phyloP scores from a whole-genome alignment of 2,888 invertebrate genomes.

The Hydrotaea diabolus region DNA sequence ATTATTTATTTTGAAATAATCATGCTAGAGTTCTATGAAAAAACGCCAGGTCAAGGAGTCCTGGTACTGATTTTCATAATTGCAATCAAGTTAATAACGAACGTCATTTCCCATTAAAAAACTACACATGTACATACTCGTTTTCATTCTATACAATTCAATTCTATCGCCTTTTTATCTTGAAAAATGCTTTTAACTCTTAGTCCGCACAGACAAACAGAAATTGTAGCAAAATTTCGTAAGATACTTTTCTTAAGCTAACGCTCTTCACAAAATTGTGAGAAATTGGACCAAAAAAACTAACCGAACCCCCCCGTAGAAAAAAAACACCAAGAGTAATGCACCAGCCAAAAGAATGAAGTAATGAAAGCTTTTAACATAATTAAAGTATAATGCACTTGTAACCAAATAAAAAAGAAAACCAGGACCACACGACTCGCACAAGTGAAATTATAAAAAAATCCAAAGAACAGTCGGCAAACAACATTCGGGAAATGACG shows the following conservation, averaged over 20 bases:
- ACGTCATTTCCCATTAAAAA: no score
- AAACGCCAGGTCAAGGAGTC: no score
- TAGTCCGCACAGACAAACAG: not conserved
- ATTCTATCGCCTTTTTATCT: not conserved
- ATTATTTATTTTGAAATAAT: no score
- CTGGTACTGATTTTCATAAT: no score
- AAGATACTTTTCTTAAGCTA: conserved; percentile 31
- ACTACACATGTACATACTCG: not conserved
- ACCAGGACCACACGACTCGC: not conserved
- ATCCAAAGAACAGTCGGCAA: not conserved
- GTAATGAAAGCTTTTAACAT: conserved; percentile 65
- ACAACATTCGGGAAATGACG: not conserved
- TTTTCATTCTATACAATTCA: not conserved
- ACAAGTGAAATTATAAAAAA: conserved; percentile 2
- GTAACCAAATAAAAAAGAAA: conserved; percentile 3
- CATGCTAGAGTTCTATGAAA: no score
- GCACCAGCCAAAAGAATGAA: conserved; percentile 31
- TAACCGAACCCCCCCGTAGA: not conserved
- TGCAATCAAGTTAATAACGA: no score
- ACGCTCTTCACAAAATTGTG: not conserved
- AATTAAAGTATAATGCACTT: conserved; percentile 56
- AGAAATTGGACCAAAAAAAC: conserved; percentile 1
- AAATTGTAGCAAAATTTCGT: not conserved
- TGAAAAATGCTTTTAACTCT: not conserved
- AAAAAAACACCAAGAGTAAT: conserved; percentile 21